These are phyloP conservation scores for Hirtodrosophila cameraria DNA, from an alignment of 2,888 invertebrate species.

Conservation along the genomic window DNA sequence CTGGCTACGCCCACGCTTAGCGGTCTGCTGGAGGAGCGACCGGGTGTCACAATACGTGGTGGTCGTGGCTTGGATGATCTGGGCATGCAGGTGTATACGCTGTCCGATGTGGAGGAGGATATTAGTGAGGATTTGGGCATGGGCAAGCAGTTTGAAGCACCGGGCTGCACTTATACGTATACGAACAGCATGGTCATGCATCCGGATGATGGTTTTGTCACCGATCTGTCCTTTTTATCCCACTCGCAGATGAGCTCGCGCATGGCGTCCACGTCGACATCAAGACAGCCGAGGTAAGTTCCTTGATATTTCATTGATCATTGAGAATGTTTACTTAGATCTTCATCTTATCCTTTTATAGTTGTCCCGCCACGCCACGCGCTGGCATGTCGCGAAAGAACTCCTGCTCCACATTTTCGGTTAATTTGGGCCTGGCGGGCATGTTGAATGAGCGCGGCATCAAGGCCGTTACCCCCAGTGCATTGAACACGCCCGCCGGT, in stretches of 20 bases:
- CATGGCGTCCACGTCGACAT: conserved; percentile 88
- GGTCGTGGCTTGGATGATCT: conserved; percentile 90
- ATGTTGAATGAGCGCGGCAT: conserved; percentile 92
- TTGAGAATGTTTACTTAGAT: background rate
- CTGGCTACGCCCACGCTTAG: conserved; percentile 96
- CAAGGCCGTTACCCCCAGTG: conserved; percentile 89
- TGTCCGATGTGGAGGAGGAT: conserved; percentile 88
- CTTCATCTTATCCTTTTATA: conserved; percentile 25
- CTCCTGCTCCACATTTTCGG: conserved; percentile 92
- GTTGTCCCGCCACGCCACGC: conserved; percentile 84
- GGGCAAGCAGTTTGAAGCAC: conserved; percentile 90
- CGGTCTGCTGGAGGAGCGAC: conserved; percentile 94
- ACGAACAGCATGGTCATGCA: conserved; percentile 95
- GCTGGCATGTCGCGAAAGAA: conserved; percentile 89
- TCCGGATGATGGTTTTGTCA: conserved; percentile 92
- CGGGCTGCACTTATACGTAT: conserved; percentile 92
- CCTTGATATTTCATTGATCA: accelerated
- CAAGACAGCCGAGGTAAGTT: conserved; percentile 83
- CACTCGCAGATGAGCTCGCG: conserved; percentile 89
- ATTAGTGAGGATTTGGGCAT: conserved; percentile 89
- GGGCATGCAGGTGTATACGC: conserved; percentile 88
- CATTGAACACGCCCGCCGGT: conserved; percentile 87
- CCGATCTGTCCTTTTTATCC: conserved; percentile 85
- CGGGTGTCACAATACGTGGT: conserved; percentile 94
- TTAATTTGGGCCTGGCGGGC: conserved; percentile 88